These are phyloP conservation scores for Leptonema lineaticorne DNA, from an alignment of 1,140 invertebrate species.

Conservation along the genomic window DNA sequence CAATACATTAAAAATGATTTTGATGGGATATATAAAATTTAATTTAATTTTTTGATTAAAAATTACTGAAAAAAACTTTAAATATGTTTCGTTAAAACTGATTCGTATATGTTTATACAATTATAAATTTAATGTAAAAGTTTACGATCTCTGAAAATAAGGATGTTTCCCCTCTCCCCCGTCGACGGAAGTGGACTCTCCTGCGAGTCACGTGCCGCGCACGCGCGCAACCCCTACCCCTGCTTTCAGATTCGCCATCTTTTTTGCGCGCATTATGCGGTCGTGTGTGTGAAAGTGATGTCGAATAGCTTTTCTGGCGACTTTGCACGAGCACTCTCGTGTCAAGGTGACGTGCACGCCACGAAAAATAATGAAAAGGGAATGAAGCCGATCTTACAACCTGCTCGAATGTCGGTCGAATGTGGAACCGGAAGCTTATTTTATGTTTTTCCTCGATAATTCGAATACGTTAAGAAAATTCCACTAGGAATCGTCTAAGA, in stretches of 20 bases:
- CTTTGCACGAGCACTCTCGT: constrained; percentile 14
- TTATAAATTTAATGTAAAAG: too few species aligned
- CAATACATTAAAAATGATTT: too few species aligned
- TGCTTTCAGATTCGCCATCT: background rate
- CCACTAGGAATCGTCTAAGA: too few species aligned
- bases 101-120: too few species aligned
- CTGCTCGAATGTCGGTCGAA: background rate
- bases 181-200: constrained; percentile 12
- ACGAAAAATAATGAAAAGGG: constrained; percentile 20
- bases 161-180: constrained; percentile 16
- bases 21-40: too few species aligned
- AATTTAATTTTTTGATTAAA: too few species aligned
- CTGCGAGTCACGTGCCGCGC: background rate
- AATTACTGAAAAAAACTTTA: too few species aligned
- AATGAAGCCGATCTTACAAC: background rate
- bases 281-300: constrained; percentile 8
- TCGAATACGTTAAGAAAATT: too few species aligned
- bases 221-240: constrained; percentile 11
- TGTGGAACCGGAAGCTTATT: background rate
- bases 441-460: too few species aligned
- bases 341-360: constrained; percentile 29
- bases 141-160: background rate
- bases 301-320: constrained; percentile 4
- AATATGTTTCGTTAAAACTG: too few species aligned
- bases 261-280: background rate